Base-by-base conservation (phyloP, 2,888 invertebrate species). In the Philonicus albiceps region DNA sequence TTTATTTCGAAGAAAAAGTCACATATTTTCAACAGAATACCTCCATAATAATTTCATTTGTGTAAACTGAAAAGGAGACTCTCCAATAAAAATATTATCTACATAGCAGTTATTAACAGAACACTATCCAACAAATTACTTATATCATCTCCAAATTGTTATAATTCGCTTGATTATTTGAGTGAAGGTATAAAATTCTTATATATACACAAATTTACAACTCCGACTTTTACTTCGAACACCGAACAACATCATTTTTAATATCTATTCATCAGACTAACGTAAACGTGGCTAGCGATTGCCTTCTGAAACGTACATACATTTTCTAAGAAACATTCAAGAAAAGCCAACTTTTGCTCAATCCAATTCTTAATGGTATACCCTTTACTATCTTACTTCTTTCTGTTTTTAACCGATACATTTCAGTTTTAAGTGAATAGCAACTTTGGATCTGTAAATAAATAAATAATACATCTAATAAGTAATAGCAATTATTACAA, bases 11-110 rank as follows among this genome's bases (percentile, higher is more conserved):
- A 6, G 8, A 11, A 53, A 53, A 64, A 64, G 64, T 64, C 64
- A 64, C 64, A 64, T 64, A 64, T 64, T 64, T 64, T 64, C 64
- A 64, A 64, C 64, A 64, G 27, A 64, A 64, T 0, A 11, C 22
- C 64, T 64, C 64, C 64, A 64, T 64, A 22, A 19, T 64, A 64
- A 55, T 85, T 95, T 76, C 40, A 53, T 73, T 95, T 75, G 37
- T 75, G 75, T 75, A 75, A 75, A 75, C 34, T 75, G 37, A 75
- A 75, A 34, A 27, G 37, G 37, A 31, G 37, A 75, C 19, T 64
- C 64, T 64, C 64, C 64, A 75, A 75, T 75, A 75, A 75, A 37
- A 75, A 34, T 75, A 75, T 75, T 75, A 75, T 75, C 37, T 75
- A 75, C 75, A 75, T 75, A 75, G 75, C 37, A 37, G 34, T 75